These are phyloP conservation scores for Tachuris rubrigastra DNA, from an alignment of 2,113 vertebrate species.

Conservation along the genomic window DNA sequence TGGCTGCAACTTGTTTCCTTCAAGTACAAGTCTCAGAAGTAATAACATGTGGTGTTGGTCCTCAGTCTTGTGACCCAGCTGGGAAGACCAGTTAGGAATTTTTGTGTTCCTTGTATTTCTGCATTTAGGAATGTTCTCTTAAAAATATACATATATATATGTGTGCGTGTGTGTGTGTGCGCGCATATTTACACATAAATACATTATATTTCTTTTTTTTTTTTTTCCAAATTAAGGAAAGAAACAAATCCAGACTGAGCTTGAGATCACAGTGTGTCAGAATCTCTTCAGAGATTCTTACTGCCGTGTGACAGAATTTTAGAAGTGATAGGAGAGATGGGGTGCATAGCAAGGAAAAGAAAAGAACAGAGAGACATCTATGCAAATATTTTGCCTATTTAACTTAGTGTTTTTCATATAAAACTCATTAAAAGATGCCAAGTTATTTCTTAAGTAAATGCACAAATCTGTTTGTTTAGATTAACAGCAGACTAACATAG, in stretches of 20 bases:
- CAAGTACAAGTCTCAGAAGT: background rate
- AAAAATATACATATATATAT: background rate
- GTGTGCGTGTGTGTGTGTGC: too few relatives aligned
- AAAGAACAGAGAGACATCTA: background rate
- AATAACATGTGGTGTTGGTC: background rate
- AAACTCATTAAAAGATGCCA: background rate
- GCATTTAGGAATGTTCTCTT: background rate
- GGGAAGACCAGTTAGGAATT: background rate
- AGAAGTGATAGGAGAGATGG: rapidly evolving
- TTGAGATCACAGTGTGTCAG: rapidly evolving
- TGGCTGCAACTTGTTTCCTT: background rate
- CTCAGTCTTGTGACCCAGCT: background rate
- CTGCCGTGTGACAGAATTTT: background rate
- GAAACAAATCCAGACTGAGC: background rate
- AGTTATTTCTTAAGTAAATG: background rate
- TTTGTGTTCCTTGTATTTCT: background rate
- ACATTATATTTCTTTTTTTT: background rate
- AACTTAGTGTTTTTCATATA: background rate
- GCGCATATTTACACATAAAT: rapidly evolving
- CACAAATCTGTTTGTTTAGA: background rate
- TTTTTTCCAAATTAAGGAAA: background rate
- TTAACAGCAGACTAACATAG: background rate
- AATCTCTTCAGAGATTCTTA: background rate
- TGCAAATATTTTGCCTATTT: background rate
- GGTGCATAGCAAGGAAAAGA: background rate